These are phyloP conservation scores for Bettongia penicillata DNA, from an alignment of 2,113 vertebrate genomes.

Conservation along the genomic window DNA sequence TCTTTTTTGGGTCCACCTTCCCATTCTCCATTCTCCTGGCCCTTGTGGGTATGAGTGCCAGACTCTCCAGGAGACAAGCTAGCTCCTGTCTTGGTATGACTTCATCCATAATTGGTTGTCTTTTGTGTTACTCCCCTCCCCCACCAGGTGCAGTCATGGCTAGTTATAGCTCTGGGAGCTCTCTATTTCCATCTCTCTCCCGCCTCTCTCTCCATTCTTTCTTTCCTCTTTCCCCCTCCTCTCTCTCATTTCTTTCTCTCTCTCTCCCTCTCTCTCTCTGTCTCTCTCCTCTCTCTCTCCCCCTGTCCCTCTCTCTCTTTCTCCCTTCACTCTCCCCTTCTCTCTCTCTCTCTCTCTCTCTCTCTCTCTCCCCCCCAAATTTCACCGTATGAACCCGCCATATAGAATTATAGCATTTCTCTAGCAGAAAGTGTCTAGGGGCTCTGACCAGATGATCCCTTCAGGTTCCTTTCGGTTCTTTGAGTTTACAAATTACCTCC, in stretches of 20 bases:
- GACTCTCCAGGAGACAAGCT: not conserved
- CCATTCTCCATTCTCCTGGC: not conserved
- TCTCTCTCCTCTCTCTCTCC: not conserved
- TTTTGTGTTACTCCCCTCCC: not conserved
- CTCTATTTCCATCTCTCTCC: not conserved
- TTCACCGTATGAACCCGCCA: not conserved
- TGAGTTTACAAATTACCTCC: not conserved
- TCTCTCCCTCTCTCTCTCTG: not conserved
- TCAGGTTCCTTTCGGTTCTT: not conserved
- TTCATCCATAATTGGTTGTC: not conserved
- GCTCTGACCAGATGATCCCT: not conserved
- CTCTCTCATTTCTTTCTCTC: not conserved
- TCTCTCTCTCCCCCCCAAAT: not conserved
- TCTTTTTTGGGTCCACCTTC: not conserved
- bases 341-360: not conserved
- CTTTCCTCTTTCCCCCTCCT: not conserved
- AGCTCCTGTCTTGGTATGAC: not conserved
- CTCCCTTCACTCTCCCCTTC: no score
- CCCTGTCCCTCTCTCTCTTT: not conserved
- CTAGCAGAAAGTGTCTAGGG: not conserved
- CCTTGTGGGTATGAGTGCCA: not conserved
- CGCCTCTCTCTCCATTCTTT: no score
- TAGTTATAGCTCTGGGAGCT: not conserved
- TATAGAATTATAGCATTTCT: not conserved
- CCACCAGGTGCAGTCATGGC: not conserved